Evolutionary conservation across 1,140 invertebrate genomes (phyloP), one percentile per base, ranked within the genome.

Genomic region (Neelides sp.): DNA sequence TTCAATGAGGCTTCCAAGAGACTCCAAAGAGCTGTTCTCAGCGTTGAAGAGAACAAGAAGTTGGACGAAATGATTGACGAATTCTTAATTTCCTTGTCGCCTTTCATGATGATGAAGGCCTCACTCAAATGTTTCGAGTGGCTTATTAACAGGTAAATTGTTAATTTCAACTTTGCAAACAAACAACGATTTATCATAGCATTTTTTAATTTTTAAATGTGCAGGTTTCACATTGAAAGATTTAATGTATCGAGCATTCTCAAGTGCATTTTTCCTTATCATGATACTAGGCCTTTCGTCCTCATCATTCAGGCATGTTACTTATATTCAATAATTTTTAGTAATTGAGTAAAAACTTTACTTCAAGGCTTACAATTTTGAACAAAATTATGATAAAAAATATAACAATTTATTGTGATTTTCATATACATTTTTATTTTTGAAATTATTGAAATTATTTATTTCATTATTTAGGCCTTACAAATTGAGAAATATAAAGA

Each of bases 81-180:
- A 50, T 95, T 94, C 70, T 65, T 95, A 0, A 65, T 82, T 30
- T 68, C 81, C 30, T 57, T 93, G 8, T 87, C 89, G 1, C 91
- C 91, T 4, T 94, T 91, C 66, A 81, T 95, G 61, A 66, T 89
- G 28, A 65, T 91, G 0, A 82, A 80, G 63, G 76, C 83, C 12
- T 75, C 88, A 8, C 85, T 93, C 49, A 86, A 93, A 74, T 79
- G 85, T 19, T 66, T 96, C 22, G 93, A 96, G 74, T 96, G 91
- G 92, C 71, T 97, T 2, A 77, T 95, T 40, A 75, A 83, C 54
- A 72, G 73, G 72, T 76, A 65, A 50, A 41, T 47, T 20, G n/a
- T 15, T 15, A 22, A 40, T 23, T n/a, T n/a, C n/a, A n/a, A n/a
- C n/a, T n/a, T n/a, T n/a, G n/a, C n/a, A n/a, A n/a, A n/a, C n/a